Conservation (phyloP, 1,140 invertebrate species). For the fruit fly (Drosophila melanogaster) region Release_6_plus_ISO1_MT NT_033777.3:5311001-5311500, state of each 20-base stretch:
- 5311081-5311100: too few species aligned
- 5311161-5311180: background rate
- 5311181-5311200: background rate
- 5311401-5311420: conserved; percentile 39
- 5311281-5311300: background rate
- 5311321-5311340: conserved; percentile 5
- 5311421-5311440: conserved; percentile 69
- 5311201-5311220: conserved; percentile 14
- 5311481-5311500: conserved; percentile 41
- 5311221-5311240: conserved; percentile 67
- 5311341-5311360: conserved; percentile 32
- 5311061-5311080: too few species aligned
- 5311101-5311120: too few species aligned
- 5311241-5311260: conserved; percentile 16
- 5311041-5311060: background rate
- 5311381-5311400: conserved; percentile 66
- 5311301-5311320: background rate
- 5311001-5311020: conserved; percentile 5
- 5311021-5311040: background rate
- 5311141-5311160: too few species aligned
- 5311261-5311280: conserved; percentile 3
- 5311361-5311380: conserved; percentile 56
- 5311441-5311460: conserved; percentile 74
- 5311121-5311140: too few species aligned
- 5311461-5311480: conserved; percentile 52